Base-by-base conservation (phyloP, 1,140 invertebrate genomes). In the Pseudomyrmex pallidus region DNA sequence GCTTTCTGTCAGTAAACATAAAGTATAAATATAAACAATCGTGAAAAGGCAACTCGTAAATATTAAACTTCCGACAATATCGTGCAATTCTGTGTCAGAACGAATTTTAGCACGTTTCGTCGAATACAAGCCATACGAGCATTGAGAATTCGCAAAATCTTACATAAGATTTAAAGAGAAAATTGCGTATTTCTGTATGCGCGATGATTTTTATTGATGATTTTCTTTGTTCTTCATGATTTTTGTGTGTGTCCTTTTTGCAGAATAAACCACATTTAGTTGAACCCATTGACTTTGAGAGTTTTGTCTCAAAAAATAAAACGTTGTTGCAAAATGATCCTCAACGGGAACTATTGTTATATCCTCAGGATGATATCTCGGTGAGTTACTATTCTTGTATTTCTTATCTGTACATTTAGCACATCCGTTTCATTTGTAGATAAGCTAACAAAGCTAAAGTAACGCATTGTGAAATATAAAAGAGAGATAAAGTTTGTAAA, bases 241-340 rank as follows among this genome's bases (percentile, higher is more conserved):
- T 83, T 22, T 46, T 64, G 66, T 77, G 25, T 76, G 72, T 84
- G 82, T 82, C 64, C 83, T 73, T 82, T 85, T 82, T 96, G 80
- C 94, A 98, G 97, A 96, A 95, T 90, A 97, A 97, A 93, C 96
- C 97, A 15, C 95, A 96, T 83, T 93, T 97, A 67, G 96, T 97
- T 10, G 97, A 98, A 85, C 97, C 98, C 13, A 95, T 99, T 83
- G 98, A 99, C 92, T 99, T 98, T 94, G 98, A 99, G 94, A 96
- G 95, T 87, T 98, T 98, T 95, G 96, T 98, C 86, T 94, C 96
- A 80, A 98, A 98, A 94, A 98, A 98, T 94, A 98, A 98, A 95
- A 98, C 97, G 62, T 94, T 98, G 59, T 95, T 99, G 85, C 96
- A 98, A 94, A 99, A 99, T 97, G 98, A 99, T 95, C 97, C 98